Percentiles rank a stretch among this genome's conserved stretches.
phyloP scores from a whole-genome alignment of 2,797 vertebrate genomes.

The Schizopygopsis malacanthus region DNA sequence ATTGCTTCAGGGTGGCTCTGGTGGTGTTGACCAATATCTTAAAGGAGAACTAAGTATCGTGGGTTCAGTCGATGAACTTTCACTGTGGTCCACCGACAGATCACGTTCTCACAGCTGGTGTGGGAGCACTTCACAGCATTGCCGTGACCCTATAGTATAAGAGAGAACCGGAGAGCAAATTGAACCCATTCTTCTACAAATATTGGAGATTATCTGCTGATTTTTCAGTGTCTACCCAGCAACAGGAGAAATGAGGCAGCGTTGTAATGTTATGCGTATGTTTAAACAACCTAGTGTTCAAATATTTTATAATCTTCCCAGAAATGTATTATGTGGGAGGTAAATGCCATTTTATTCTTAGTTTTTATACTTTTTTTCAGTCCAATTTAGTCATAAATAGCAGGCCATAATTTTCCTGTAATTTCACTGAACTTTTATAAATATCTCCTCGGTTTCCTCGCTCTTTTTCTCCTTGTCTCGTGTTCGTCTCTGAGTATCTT shows the following conservation, averaged over 20 bases:
- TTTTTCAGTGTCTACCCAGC: constrained; percentile 18
- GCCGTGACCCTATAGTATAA: not conserved
- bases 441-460: not conserved
- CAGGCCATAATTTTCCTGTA: not conserved
- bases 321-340: not conserved
- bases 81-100: constrained; percentile 22
- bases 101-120: constrained; percentile 36
- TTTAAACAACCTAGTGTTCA: constrained; percentile 1
- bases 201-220: constrained; percentile 15
- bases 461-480: constrained; percentile 21
- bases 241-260: constrained; percentile 10
- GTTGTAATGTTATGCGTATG: constrained; percentile 2
- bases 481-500: constrained; percentile 10
- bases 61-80: constrained; percentile 38
- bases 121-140: constrained; percentile 37
- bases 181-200: constrained; percentile 5
- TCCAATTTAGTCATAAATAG: not conserved
- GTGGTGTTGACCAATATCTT: constrained; percentile 28
- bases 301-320: constrained; percentile 6
- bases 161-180: constrained; percentile 17
- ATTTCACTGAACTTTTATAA: constrained; percentile 27
- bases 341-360: not conserved
- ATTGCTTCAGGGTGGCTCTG: constrained; percentile 39
- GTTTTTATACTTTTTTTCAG: not conserved
- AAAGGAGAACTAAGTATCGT: constrained; percentile 32